Base-by-base conservation (phyloP, 2,888 invertebrate genomes). In the Leptinotarsa haldemani region DNA sequence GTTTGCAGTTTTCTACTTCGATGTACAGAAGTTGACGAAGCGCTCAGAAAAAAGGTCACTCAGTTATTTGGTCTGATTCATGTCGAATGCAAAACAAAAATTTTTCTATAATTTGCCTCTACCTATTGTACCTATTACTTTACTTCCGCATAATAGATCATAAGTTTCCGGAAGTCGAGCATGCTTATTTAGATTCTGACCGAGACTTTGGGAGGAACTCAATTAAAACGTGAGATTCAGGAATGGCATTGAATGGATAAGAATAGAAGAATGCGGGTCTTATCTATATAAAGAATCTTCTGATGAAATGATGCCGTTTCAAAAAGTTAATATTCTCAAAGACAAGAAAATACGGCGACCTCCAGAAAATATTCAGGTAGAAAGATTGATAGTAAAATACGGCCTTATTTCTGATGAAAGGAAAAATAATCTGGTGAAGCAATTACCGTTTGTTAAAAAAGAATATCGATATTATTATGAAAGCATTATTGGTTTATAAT, bases 21-120 rank as follows among this genome's bases (percentile, higher is more conserved):
- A 50, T 64, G 0, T 48, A 64, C 16, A 12, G 15, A 22, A 25
- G 3, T 25, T 3, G 13, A 13, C 22, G 2, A 69, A 22, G 25
- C 4, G 50, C 50, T 16, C 4, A 50, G 16, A n/a, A 50, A 16
- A 50, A 16, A 13, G n/a, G 52, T 15, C 66, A 74, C 65, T 58
- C 79, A 61, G 71, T 80, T 58, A 70, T 76, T n/a, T 80, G 79
- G 74, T 77, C 77, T 16, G 78, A 80, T 69, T 83, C 82, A 53
- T 84, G 82, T 74, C 80, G 80, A 47, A 82, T 81, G 64, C 82
- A 84, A 77, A 84, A 83, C 67, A 81, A 83, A 76, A 83, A 73
- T 73, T 79, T 79, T 50, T 73, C 78, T 69, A 80, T 84, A 25
- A 73, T 84, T 53, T 80, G 81, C 52, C 58, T 79, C n/a, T n/a